phyloP scores from a whole-genome alignment of 37 sponge, comb jelly and placozoan genomes.

The Cliona cf. orientalis region DNA sequence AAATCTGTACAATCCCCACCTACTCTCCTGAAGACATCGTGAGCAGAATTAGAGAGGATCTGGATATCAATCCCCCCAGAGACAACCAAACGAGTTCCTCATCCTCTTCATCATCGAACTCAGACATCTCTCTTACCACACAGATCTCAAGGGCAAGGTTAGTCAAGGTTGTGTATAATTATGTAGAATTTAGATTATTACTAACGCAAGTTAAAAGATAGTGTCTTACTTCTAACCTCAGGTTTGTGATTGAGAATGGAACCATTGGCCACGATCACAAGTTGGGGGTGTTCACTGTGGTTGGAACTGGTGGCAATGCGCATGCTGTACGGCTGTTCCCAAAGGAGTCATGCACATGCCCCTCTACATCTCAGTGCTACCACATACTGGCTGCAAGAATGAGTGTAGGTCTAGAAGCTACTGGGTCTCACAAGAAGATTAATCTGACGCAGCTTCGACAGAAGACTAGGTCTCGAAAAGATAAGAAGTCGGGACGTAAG shows the following conservation, averaged over 20 bases:
- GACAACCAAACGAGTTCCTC: background rate
- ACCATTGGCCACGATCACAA: constrained; percentile 27
- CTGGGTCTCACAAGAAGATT: background rate
- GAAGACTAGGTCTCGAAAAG: constrained; percentile 23
- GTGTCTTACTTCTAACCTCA: background rate
- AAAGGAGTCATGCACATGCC: constrained; percentile 64
- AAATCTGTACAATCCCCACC: background rate
- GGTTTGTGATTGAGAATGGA: constrained; percentile 12
- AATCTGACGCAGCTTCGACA: constrained; percentile 53
- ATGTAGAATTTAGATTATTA: no score
- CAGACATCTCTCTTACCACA: background rate
- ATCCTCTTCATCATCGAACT: background rate
- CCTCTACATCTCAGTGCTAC: constrained; percentile 53
- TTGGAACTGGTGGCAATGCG: constrained; percentile 19
- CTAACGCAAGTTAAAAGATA: background rate
- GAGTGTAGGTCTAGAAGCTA: constrained; percentile 32
- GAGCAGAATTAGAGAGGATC: background rate
- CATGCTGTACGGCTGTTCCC: constrained; percentile 53
- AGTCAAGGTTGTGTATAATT: no score
- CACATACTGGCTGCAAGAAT: constrained; percentile 62
- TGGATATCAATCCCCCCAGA: background rate
- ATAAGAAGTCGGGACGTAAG: constrained; percentile 53
- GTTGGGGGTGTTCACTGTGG: constrained; percentile 30
- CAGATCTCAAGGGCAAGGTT: constrained; percentile 26
- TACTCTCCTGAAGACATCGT: constrained; percentile 27